Evolutionary conservation across 1,140 invertebrate species (phyloP).

Genomic region (Drosophila ananassae): DNA sequence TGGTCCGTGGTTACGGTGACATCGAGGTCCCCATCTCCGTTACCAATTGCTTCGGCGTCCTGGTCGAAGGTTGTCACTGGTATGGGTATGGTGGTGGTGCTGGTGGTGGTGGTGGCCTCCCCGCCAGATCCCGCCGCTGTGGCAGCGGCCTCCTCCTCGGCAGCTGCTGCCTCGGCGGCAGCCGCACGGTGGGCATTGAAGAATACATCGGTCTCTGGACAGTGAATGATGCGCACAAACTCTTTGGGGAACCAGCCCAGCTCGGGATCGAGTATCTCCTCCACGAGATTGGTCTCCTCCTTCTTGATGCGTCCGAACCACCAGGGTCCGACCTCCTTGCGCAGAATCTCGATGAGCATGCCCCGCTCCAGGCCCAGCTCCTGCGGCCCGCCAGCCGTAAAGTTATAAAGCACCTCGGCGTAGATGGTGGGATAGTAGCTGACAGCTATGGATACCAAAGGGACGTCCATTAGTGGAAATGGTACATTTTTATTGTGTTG

Average conservation of each 20-base stretch:
- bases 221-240: slow-evolving; percentile 78
- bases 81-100: slow-evolving; percentile 32
- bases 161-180: slow-evolving; percentile 1
- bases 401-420: slow-evolving; percentile 82
- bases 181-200: slow-evolving; percentile 46
- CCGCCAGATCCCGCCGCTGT: background rate
- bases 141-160: background rate
- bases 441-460: slow-evolving; percentile 32
- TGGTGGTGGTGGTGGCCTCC: background rate
- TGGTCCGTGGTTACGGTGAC: slow-evolving; percentile 64
- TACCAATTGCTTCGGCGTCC: slow-evolving; percentile 6
- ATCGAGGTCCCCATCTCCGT: slow-evolving; percentile 24
- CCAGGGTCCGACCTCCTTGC: slow-evolving; percentile 80
- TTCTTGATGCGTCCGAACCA: slow-evolving; percentile 83
- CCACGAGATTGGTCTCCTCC: slow-evolving; percentile 66
- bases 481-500: slow-evolving; percentile 9
- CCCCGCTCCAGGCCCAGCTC: slow-evolving; percentile 80
- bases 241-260: slow-evolving; percentile 84
- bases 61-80: slow-evolving; percentile 37
- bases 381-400: slow-evolving; percentile 78
- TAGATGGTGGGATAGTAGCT: slow-evolving; percentile 66
- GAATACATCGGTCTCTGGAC: slow-evolving; percentile 67
- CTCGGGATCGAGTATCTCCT: slow-evolving; percentile 71
- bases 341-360: slow-evolving; percentile 76
- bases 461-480: slow-evolving; percentile 3